phyloP scores from a whole-genome alignment of 2,888 invertebrate genomes.

The Agonum fuliginosum region DNA sequence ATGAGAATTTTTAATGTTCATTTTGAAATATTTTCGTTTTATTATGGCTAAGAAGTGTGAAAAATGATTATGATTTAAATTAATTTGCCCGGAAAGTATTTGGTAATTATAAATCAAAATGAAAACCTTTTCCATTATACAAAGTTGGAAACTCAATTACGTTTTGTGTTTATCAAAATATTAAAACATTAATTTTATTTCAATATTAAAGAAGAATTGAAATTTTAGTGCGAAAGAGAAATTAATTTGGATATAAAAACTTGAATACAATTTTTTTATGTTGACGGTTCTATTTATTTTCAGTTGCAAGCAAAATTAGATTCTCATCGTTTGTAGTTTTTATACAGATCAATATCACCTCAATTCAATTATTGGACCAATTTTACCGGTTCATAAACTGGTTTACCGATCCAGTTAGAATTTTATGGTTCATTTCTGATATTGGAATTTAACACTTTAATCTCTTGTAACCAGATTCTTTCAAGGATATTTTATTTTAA shows the following conservation, averaged over 20 bases:
- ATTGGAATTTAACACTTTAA: neutral
- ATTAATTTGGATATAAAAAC: too few species aligned
- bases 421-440: slow-evolving; percentile 19
- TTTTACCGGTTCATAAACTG: slow-evolving; percentile 13
- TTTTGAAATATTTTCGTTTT: slow-evolving; percentile 31
- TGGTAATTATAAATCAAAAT: slow-evolving; percentile 14
- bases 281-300: neutral
- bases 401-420: slow-evolving; percentile 10
- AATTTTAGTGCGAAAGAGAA: too few species aligned
- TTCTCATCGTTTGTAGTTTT: neutral
- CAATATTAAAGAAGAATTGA: too few species aligned
- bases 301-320: neutral
- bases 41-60: slow-evolving; percentile 3
- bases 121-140: too few species aligned
- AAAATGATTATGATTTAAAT: slow-evolving; percentile 16
- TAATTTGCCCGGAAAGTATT: slow-evolving; percentile 25
- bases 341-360: neutral
- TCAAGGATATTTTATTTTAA: neutral
- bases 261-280: neutral
- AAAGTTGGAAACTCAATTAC: too few species aligned
- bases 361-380: slow-evolving; percentile 13
- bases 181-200: too few species aligned
- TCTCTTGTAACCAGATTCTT: neutral
- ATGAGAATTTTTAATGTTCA: slow-evolving; percentile 27
- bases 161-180: too few species aligned